A percentile compares a stretch with the other conserved stretches of the same genome.
Conservation (phyloP, 2,888 invertebrate species). For the Agrochola litura region DNA sequence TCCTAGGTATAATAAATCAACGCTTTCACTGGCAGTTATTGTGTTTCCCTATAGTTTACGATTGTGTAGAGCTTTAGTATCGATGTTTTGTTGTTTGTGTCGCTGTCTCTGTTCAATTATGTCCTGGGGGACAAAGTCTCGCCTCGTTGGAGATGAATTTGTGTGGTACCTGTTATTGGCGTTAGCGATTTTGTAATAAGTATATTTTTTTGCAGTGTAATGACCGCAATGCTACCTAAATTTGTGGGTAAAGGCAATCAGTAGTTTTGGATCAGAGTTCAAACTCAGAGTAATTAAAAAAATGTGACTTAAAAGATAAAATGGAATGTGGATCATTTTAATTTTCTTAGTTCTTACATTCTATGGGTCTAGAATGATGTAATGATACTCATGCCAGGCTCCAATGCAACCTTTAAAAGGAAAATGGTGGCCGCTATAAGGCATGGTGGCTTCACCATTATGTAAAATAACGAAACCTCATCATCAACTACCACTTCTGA, state of each 20-base stretch:
- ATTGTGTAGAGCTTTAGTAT: slow-evolving; percentile 47
- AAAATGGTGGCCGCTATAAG: background rate
- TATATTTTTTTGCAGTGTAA: background rate
- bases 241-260: slow-evolving; percentile 11
- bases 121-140: slow-evolving; percentile 71
- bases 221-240: slow-evolving; percentile 14
- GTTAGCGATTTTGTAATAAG: slow-evolving; percentile 25
- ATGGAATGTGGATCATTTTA: background rate
- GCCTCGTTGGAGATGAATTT: slow-evolving; percentile 36
- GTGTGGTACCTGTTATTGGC: slow-evolving; percentile 26
- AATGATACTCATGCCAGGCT: too few relatives aligned
- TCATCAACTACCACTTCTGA: background rate
- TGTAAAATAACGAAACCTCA: background rate
- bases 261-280: slow-evolving; percentile 7
- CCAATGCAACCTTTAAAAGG: background rate
- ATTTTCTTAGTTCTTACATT: background rate
- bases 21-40: slow-evolving; percentile 46
- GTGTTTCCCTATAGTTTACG: slow-evolving; percentile 51
- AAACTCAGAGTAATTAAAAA: background rate
- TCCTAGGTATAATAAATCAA: slow-evolving; percentile 54
- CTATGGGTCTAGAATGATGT: background rate
- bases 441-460: background rate
- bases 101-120: slow-evolving; percentile 53
- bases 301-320: background rate
- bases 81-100: slow-evolving; percentile 53